phyloP scores from a whole-genome alignment of 2,888 invertebrate genomes.

The Uloborus plumipes region DNA sequence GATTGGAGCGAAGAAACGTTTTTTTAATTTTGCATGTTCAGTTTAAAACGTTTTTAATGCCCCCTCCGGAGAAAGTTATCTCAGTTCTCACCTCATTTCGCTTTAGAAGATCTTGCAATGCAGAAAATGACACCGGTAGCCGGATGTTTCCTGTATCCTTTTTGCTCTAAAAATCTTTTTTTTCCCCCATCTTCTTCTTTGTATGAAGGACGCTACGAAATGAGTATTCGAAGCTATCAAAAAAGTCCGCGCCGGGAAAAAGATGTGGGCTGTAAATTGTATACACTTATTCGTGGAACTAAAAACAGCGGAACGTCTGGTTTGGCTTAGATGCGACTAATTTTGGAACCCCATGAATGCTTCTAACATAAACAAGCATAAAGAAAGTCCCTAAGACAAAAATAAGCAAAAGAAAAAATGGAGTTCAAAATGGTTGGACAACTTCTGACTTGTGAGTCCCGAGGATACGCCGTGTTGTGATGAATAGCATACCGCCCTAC shows the following conservation, averaged over 20 bases:
- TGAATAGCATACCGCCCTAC: slow-evolving; percentile 1
- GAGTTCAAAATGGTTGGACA: neutral
- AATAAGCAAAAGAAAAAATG: slow-evolving; percentile 6
- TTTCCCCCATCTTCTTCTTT: neutral
- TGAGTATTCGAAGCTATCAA: slow-evolving; percentile 5
- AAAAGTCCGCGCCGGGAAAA: slow-evolving; percentile 3
- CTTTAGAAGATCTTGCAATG: neutral
- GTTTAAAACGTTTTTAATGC: neutral
- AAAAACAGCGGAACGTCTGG: slow-evolving; percentile 13
- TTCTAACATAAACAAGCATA: slow-evolving; percentile 17
- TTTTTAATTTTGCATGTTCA: neutral
- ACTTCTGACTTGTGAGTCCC: neutral
- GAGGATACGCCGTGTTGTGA: slow-evolving; percentile 3
- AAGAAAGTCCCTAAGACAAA: slow-evolving; percentile 13
- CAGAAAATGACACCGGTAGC: too few relatives aligned
- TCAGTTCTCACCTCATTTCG: neutral
- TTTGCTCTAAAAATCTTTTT: slow-evolving; percentile 1
- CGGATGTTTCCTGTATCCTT: neutral
- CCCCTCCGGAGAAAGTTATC: neutral
- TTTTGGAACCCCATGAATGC: slow-evolving; percentile 16
- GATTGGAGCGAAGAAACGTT: neutral
- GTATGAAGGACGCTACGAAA: neutral
- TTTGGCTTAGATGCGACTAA: slow-evolving; percentile 7
- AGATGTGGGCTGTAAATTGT: slow-evolving; percentile 1
- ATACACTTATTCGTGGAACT: slow-evolving; percentile 6